These are phyloP conservation scores for Diachasma alloeum DNA, from an alignment of 1,140 invertebrate genomes.

Conservation along the genomic window DNA sequence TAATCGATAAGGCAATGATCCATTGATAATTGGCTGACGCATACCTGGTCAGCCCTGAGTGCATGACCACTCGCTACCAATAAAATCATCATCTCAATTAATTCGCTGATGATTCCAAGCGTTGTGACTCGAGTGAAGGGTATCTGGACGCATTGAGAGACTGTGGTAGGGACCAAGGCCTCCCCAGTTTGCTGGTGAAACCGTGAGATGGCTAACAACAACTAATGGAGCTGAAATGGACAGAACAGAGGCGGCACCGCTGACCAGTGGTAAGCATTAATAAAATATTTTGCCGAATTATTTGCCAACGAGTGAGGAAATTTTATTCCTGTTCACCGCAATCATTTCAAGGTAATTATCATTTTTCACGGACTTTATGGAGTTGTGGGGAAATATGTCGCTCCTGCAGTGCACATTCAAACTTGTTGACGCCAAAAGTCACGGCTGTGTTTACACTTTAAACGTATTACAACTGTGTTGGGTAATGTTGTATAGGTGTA, in stretches of 20 bases:
- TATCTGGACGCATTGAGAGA: neutral
- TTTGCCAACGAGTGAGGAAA: neutral
- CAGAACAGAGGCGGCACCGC: neutral
- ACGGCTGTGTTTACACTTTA: neutral
- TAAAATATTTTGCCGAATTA: neutral
- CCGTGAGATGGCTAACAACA: conserved; percentile 17
- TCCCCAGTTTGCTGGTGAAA: neutral
- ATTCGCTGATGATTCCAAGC: too few species aligned
- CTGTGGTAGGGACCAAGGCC: conserved; percentile 7
- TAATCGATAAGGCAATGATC: too few species aligned
- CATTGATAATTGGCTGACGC: too few species aligned
- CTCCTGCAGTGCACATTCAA: neutral
- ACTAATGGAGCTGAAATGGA: neutral
- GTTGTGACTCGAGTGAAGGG: neutral
- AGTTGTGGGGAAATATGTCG: neutral
- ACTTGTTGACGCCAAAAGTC: neutral
- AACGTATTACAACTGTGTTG: neutral
- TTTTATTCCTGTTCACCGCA: too few species aligned
- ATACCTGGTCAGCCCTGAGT: too few species aligned
- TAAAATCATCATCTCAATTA: too few species aligned
- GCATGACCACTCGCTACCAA: too few species aligned
- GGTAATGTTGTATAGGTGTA: neutral
- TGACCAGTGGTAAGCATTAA: conserved; percentile 15
- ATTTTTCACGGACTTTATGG: too few species aligned
- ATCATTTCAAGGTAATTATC: too few species aligned